Percentiles rank a stretch among this genome's conserved stretches.
Evolutionary conservation across 1,140 invertebrate genomes (phyloP).

Genomic region (Drosophila mojavensis): DNA sequence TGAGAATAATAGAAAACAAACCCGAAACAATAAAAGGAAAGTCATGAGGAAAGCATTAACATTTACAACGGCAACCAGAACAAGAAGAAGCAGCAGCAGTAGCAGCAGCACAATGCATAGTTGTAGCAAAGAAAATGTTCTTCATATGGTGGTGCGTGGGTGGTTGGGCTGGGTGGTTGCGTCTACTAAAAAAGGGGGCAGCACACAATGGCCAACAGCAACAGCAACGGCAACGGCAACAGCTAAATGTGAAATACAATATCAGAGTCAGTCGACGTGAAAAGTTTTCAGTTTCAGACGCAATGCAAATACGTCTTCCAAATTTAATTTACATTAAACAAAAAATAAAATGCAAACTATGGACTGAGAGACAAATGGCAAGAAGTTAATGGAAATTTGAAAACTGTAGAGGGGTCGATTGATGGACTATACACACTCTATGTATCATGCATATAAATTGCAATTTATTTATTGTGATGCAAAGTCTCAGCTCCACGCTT

Average conservation of each 20-base stretch:
- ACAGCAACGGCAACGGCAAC: conserved; percentile 13
- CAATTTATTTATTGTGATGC: too few relatives aligned
- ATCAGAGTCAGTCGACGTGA: conserved; percentile 43
- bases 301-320: conserved; percentile 70
- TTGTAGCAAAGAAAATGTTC: conserved; percentile 53
- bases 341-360: conserved; percentile 32
- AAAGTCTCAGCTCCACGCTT: too few relatives aligned
- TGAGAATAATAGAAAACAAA: neutral
- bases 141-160: conserved; percentile 35
- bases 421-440: neutral
- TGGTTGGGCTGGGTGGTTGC: conserved; percentile 6
- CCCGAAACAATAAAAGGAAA: conserved; percentile 62
- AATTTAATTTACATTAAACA: conserved; percentile 67
- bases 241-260: conserved; percentile 67
- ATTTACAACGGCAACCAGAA: conserved; percentile 38
- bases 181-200: conserved; percentile 8
- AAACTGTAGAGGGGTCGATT: conserved; percentile 8
- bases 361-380: conserved; percentile 17
- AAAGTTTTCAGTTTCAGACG: conserved; percentile 65
- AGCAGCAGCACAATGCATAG: conserved; percentile 46
- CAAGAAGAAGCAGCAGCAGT: neutral
- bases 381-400: conserved; percentile 19
- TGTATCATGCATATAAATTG: too few relatives aligned
- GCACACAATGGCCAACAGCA: conserved; percentile 45
- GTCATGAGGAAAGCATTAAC: conserved; percentile 62